Base-by-base conservation (phyloP, 2,888 invertebrate species). In the Perdita meconis region DNA sequence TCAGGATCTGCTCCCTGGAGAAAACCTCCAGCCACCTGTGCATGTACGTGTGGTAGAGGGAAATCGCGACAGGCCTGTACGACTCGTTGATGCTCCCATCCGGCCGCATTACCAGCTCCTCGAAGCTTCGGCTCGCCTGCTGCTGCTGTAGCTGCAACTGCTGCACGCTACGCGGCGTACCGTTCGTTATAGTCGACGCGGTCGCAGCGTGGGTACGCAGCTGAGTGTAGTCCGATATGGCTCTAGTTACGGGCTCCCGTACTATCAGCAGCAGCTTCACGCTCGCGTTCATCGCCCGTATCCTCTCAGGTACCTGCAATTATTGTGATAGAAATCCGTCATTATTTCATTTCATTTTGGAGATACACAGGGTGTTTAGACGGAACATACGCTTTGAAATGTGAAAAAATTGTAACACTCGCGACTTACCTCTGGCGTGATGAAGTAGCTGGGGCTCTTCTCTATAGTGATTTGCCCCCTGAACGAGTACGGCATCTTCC, bases 401-500 rank as follows among this genome's bases (percentile, higher is more conserved):
- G 44, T 6, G 1, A 42, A 34, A 2, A 5, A 19, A 47, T 6
- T 0, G 12, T 0, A n/a, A n/a, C 2, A 6, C 19, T 4, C 0
- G 36, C 53, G 13, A 89, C 94, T 94, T 92, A 98, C 98, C 95
- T 97, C 96, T 13, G 97, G 96, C 68, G 98, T 98, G 55, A 98
- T 97, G 93, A 99, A 99, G 93, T 99, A 99, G 89, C 98, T 98
- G 4, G 99, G 99, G 87, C 98, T 98, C 93, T 99, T 99, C 93
- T 99, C 99, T 86, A 98, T 97, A 68, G 98, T 98, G 85, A 98
- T 96, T 93, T 98, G 98, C 51, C 97, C 97, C 80, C 96, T 95
- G 92, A 96, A 97, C 0, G 98, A 97, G 89, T 96, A 96, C 12
- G 98, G 98, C 98, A 99, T 98, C 92, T 97, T 97, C 90, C 95